These are phyloP conservation scores for Sphaerophoria rueppellii DNA, from an alignment of 2,888 invertebrate species.

Conservation along the genomic window DNA sequence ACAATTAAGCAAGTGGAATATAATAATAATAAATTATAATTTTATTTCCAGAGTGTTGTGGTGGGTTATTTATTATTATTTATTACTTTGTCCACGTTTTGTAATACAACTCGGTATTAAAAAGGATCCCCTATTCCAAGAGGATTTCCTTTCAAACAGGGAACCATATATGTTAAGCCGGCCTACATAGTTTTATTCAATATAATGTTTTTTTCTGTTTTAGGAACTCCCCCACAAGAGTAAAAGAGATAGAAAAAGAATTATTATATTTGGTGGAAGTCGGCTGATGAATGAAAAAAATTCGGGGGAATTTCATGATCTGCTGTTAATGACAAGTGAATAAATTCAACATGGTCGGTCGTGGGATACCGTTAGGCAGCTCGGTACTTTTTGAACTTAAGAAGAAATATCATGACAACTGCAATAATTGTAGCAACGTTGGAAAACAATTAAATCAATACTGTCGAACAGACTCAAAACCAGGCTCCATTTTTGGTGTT, in stretches of 20 bases:
- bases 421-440: too few relatives aligned
- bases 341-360: too few relatives aligned
- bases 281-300: constrained; percentile 11
- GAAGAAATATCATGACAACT: too few relatives aligned
- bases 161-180: constrained; percentile 24
- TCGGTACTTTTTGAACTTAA: too few relatives aligned
- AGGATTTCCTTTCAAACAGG: constrained; percentile 46
- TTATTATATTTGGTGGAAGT: neutral
- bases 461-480: too few relatives aligned
- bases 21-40: constrained; percentile 83
- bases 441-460: too few relatives aligned
- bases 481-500: too few relatives aligned
- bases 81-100: constrained; percentile 50
- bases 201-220: neutral
- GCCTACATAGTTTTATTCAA: neutral
- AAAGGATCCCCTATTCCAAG: constrained; percentile 33
- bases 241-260: neutral
- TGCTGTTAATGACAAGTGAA: too few relatives aligned
- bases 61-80: constrained; percentile 68
- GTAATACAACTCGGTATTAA: neutral
- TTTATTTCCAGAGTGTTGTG: constrained; percentile 77
- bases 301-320: neutral
- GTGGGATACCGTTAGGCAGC: too few relatives aligned
- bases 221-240: neutral
- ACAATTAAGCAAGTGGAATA: constrained; percentile 82